Conservation (phyloP, 2,113 vertebrate species). For the Menura novaehollandiae region DNA sequence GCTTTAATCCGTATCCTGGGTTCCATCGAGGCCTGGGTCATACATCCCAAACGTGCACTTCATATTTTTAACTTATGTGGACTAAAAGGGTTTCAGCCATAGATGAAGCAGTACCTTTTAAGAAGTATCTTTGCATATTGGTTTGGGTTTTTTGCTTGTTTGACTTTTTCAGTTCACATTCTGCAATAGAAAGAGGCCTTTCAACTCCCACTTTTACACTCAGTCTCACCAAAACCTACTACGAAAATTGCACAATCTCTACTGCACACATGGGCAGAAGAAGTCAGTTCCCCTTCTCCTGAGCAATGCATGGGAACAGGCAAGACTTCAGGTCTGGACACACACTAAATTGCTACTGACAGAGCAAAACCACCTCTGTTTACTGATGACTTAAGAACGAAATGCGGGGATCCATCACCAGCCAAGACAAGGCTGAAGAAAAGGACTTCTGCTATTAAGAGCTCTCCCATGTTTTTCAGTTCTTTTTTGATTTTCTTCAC, state of each 20-base stretch:
- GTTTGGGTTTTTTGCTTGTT: neutral
- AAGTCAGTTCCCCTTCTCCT: neutral
- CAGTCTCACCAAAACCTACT: neutral
- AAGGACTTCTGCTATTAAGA: neutral
- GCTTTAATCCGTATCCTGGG: neutral
- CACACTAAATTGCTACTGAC: neutral
- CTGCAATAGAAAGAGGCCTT: neutral
- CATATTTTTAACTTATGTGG: neutral
- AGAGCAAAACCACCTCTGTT: neutral
- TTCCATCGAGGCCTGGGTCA: neutral
- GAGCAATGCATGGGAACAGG: neutral
- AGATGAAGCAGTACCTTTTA: neutral
- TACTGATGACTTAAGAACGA: neutral
- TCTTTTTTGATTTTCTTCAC: neutral
- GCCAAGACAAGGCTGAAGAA: neutral
- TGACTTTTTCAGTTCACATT: neutral
- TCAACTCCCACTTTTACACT: neutral
- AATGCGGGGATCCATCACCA: neutral
- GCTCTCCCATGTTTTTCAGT: fast-evolving
- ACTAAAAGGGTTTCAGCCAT: neutral
- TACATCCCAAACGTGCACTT: neutral
- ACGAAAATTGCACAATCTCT: neutral
- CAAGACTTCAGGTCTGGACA: neutral
- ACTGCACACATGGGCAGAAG: neutral
- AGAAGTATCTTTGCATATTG: neutral